A percentile compares a stretch with the other conserved stretches of the same genome.
These are phyloP conservation scores for Epirrita christyi DNA, from an alignment of 2,888 invertebrate species.

Conservation along the genomic window DNA sequence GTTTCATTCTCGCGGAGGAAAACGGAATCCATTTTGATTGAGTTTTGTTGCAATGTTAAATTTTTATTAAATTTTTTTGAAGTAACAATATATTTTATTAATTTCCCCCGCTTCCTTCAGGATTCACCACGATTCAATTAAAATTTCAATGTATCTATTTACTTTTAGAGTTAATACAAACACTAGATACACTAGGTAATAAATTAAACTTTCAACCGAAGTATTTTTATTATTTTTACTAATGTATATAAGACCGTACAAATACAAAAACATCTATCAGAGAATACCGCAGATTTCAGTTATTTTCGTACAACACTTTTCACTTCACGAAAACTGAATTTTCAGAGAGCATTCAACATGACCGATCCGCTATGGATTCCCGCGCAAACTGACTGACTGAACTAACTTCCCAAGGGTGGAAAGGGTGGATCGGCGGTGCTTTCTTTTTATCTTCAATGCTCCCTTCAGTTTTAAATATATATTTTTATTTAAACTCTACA, in stretches of 20 bases:
- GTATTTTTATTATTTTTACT: not conserved
- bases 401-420: not conserved
- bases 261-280: not conserved
- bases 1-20: conserved; percentile 70
- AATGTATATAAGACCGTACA: not conserved
- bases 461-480: not conserved
- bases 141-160: too few relatives aligned
- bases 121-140: too few relatives aligned
- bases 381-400: conserved; percentile 27
- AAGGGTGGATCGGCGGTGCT: not conserved
- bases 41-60: not conserved
- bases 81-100: too few relatives aligned
- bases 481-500: too few relatives aligned
- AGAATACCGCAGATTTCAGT: not conserved
- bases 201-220: not conserved
- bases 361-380: conserved; percentile 20
- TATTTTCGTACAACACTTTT: conserved; percentile 3
- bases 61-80: not conserved
- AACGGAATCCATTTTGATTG: conserved; percentile 55
- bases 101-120: too few relatives aligned
- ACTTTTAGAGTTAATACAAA: too few relatives aligned
- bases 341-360: conserved; percentile 10
- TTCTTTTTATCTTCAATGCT: not conserved
- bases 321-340: conserved; percentile 10
- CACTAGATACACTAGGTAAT: not conserved